Conservation (phyloP, 2,113 vertebrate species). For the Carlito syrichta region DNA sequence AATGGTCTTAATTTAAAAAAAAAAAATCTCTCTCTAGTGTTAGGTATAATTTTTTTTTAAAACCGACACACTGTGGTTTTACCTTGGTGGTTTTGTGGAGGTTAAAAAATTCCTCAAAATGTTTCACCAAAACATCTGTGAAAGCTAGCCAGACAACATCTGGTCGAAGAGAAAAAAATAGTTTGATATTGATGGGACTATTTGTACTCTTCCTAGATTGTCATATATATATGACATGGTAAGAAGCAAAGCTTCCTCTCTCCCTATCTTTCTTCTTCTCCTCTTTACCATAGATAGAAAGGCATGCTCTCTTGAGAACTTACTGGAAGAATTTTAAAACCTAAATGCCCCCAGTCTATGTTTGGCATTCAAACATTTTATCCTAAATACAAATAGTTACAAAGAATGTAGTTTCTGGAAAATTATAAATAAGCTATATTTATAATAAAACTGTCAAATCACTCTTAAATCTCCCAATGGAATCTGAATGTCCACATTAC, state of each 20-base stretch:
- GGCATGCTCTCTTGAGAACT: neutral
- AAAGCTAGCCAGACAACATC: conserved; percentile 75
- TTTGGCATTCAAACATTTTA: neutral
- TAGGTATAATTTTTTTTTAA: neutral
- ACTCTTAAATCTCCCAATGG: neutral
- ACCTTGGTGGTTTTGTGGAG: conserved; percentile 79
- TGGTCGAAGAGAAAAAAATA: conserved; percentile 56
- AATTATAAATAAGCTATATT: neutral
- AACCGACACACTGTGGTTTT: neutral
- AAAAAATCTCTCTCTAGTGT: neutral
- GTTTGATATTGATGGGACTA: neutral
- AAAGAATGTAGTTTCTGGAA: neutral
- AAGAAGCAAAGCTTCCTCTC: neutral
- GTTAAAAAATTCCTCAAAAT: conserved; percentile 79
- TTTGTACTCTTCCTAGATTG: neutral
- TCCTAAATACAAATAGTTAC: neutral
- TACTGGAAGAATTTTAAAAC: neutral
- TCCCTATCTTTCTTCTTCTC: accelerated
- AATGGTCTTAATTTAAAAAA: neutral
- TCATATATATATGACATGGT: neutral
- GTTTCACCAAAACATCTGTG: neutral
- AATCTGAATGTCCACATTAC: neutral
- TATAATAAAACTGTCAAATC: neutral
- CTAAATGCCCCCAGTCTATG: neutral
- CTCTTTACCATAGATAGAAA: neutral